These are phyloP conservation scores for Brachionus angularis DNA, from an alignment of 1,140 invertebrate genomes.

Conservation along the genomic window DNA sequence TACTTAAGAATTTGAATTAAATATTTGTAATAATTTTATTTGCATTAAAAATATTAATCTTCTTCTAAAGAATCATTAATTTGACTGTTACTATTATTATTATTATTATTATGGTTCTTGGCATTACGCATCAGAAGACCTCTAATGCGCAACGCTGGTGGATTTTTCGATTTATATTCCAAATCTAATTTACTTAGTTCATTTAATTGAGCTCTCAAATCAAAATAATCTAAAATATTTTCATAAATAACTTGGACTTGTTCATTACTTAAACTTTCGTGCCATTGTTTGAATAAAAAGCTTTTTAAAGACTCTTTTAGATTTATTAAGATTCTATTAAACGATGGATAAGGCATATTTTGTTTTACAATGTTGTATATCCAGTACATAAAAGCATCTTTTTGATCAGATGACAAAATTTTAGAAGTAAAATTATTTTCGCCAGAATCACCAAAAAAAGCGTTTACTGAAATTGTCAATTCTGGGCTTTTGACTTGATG, in stretches of 20 bases:
- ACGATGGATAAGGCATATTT: slow-evolving; percentile 45
- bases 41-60: slow-evolving; percentile 10
- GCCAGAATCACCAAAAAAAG: slow-evolving; percentile 47
- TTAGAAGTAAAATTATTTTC: slow-evolving; percentile 46
- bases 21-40: too few relatives aligned
- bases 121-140: slow-evolving; percentile 10
- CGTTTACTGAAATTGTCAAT: slow-evolving; percentile 47
- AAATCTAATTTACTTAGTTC: background rate
- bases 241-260: slow-evolving; percentile 42
- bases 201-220: background rate
- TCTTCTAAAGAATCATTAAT: background rate
- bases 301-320: slow-evolving; percentile 45
- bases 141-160: slow-evolving; percentile 13
- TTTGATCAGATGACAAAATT: slow-evolving; percentile 44
- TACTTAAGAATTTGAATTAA: too few relatives aligned
- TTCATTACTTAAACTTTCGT: slow-evolving; percentile 44
- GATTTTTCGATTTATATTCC: background rate
- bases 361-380: slow-evolving; percentile 47
- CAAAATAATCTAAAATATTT: slow-evolving; percentile 23
- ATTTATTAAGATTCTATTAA: slow-evolving; percentile 45
- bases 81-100: background rate
- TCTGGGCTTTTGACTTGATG: slow-evolving; percentile 47
- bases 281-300: slow-evolving; percentile 48
- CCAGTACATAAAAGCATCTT: slow-evolving; percentile 46
- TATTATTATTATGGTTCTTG: background rate